phyloP scores from a whole-genome alignment of 2,888 invertebrate species.

The Drosophila lutescens region DNA sequence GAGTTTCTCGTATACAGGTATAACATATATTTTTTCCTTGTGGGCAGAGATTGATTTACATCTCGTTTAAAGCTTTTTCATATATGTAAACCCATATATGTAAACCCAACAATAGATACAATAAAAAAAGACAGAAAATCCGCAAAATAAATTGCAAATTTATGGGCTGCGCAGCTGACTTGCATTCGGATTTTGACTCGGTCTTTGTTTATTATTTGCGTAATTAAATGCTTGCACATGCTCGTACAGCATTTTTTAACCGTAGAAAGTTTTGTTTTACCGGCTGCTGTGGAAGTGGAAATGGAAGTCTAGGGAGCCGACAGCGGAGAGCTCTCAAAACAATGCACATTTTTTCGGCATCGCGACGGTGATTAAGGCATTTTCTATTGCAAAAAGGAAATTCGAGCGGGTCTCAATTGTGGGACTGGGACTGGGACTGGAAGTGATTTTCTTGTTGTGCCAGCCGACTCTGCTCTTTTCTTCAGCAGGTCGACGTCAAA shows the following conservation, averaged over 20 bases:
- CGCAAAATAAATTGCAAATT: slow-evolving; percentile 36
- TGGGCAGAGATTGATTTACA: background rate
- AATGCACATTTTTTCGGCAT: slow-evolving; percentile 59
- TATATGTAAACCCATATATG: slow-evolving; percentile 23
- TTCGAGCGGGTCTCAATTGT: slow-evolving; percentile 50
- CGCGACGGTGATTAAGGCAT: slow-evolving; percentile 56
- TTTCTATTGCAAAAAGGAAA: slow-evolving; percentile 70
- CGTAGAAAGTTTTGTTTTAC: slow-evolving; percentile 58
- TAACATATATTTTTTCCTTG: background rate
- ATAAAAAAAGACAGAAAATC: slow-evolving; percentile 4
- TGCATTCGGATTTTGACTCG: slow-evolving; percentile 14
- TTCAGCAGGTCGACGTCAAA: slow-evolving; percentile 21
- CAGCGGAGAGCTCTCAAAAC: slow-evolving; percentile 37
- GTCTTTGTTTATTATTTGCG: slow-evolving; percentile 53
- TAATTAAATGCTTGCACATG: slow-evolving; percentile 57
- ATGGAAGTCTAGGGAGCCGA: slow-evolving; percentile 14
- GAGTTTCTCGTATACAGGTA: background rate
- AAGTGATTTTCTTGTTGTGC: slow-evolving; percentile 43
- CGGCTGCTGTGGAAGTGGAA: slow-evolving; percentile 29
- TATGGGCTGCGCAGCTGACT: slow-evolving; percentile 26
- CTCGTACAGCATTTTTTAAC: slow-evolving; percentile 35
- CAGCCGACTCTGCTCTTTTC: slow-evolving; percentile 10
- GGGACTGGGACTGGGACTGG: slow-evolving; percentile 31
- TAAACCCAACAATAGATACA: slow-evolving; percentile 17
- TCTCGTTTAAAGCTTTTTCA: background rate